Evolutionary conservation across 1,140 invertebrate species (phyloP).

Genomic region (Papilio xuthus): DNA sequence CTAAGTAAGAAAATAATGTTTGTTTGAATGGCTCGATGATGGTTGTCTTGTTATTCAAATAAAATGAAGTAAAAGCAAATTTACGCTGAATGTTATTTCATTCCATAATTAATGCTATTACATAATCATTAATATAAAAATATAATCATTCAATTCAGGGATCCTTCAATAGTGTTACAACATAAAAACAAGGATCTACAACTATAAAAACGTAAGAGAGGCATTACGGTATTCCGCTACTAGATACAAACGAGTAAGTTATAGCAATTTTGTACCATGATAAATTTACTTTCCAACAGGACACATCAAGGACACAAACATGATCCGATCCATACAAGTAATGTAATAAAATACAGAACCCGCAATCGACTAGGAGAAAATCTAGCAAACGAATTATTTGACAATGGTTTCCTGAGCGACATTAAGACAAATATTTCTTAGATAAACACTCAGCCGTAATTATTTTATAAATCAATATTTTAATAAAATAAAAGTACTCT

Average conservation of each 20-base stretch:
- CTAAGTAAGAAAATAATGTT: background rate
- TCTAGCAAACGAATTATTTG: background rate
- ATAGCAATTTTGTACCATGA: no score
- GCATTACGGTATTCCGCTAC: no score
- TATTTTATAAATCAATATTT: constrained; percentile 16
- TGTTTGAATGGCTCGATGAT: background rate
- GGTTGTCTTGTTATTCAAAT: constrained; percentile 3
- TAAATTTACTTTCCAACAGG: no score
- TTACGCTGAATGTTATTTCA: background rate
- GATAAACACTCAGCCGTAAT: background rate
- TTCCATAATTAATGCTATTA: background rate
- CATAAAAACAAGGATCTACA: background rate
- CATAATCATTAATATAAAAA: background rate
- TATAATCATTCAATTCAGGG: background rate
- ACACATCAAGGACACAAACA: background rate
- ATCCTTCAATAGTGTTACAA: background rate
- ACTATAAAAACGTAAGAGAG: background rate
- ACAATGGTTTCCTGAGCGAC: background rate
- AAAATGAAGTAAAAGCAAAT: constrained; percentile 17
- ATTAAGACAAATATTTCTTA: background rate
- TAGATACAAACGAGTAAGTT: no score
- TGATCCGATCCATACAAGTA: background rate
- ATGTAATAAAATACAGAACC: constrained; percentile 4
- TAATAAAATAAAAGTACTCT: constrained; percentile 24
- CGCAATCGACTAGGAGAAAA: background rate